These are phyloP conservation scores for Dicranocentrus wangi DNA, from an alignment of 2,888 invertebrate species.

Conservation along the genomic window DNA sequence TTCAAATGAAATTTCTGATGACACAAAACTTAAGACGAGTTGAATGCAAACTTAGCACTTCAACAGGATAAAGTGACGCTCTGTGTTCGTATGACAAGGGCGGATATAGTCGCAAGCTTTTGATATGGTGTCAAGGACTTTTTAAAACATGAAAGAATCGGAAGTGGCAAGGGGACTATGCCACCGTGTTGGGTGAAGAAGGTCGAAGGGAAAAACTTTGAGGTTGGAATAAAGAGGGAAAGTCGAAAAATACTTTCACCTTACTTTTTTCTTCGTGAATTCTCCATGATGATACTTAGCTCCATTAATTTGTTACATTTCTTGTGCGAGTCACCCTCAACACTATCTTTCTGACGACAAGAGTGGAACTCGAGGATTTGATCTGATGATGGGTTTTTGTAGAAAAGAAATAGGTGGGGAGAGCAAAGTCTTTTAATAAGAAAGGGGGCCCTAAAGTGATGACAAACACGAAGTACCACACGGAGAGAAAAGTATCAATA, in stretches of 20 bases:
- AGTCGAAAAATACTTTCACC: neutral
- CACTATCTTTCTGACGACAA: too few species aligned
- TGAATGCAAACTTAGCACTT: neutral
- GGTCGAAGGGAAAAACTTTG: neutral
- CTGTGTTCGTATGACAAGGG: neutral
- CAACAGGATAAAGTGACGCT: neutral
- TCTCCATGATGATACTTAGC: too few species aligned
- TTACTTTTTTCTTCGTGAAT: neutral
- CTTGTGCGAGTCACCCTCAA: too few species aligned
- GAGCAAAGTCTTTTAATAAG: neutral
- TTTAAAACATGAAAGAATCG: constrained; percentile 16
- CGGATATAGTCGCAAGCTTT: neutral
- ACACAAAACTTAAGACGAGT: too few species aligned
- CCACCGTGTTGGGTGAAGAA: neutral
- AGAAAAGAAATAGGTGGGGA: neutral
- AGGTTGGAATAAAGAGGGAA: neutral
- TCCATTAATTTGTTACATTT: too few species aligned
- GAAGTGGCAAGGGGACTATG: constrained; percentile 9
- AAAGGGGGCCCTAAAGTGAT: neutral
- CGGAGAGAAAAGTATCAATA: constrained; percentile 19
- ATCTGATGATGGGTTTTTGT: too few species aligned
- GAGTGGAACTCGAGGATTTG: too few species aligned
- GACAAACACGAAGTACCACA: neutral
- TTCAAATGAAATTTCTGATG: neutral
- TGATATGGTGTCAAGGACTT: neutral